Evolutionary conservation across 2,797 vertebrate genomes (phyloP).

Genomic region (Acanthornis magna): DNA sequence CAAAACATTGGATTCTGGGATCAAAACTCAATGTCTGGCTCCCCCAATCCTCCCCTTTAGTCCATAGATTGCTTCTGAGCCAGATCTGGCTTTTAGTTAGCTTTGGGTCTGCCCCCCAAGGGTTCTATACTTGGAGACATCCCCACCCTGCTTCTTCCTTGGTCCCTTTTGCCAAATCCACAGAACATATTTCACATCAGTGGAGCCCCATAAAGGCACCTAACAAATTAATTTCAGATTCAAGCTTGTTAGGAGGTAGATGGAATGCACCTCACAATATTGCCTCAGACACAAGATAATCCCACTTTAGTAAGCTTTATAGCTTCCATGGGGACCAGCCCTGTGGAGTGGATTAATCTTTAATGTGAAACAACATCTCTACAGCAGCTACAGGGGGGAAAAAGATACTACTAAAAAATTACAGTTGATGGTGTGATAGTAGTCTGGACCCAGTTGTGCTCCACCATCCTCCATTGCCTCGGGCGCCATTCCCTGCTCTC

Average conservation of each 20-base stretch:
- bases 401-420: constrained; percentile 68
- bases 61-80: background rate
- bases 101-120: background rate
- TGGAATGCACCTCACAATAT: constrained; percentile 26
- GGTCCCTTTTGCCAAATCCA: background rate
- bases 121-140: background rate
- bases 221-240: constrained; percentile 39
- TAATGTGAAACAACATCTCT: constrained; percentile 59
- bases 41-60: background rate
- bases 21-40: background rate
- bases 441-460: constrained; percentile 15
- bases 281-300: constrained; percentile 32
- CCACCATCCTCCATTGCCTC: background rate
- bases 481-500: background rate
- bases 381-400: constrained; percentile 49
- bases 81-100: background rate
- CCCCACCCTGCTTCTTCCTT: background rate
- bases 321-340: constrained; percentile 45
- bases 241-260: constrained; percentile 31
- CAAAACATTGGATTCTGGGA: background rate
- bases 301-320: constrained; percentile 42
- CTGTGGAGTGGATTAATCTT: constrained; percentile 57
- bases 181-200: background rate
- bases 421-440: constrained; percentile 48
- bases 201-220: background rate